phyloP scores from a whole-genome alignment of 2,113 vertebrate species.

The Oncorhynchus keta region DNA sequence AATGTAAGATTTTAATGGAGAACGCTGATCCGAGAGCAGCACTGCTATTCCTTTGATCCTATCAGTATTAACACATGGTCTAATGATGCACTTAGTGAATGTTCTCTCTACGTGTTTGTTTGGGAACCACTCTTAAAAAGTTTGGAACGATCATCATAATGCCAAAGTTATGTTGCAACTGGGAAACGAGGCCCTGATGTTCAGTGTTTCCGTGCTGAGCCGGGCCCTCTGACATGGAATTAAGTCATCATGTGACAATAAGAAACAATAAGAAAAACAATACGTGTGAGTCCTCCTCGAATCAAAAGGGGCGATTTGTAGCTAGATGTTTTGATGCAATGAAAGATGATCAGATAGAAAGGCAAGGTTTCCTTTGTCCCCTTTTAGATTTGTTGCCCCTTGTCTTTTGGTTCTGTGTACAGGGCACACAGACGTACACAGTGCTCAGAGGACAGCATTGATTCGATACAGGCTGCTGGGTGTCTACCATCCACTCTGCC shows the following conservation, averaged over 20 bases:
- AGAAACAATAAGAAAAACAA: background rate
- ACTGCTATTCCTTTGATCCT: no score
- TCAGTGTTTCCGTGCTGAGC: background rate
- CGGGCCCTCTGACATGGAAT: background rate
- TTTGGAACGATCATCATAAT: no score
- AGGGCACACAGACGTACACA: slow-evolving; percentile 19
- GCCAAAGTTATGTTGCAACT: no score
- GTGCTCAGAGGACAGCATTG: slow-evolving; percentile 25
- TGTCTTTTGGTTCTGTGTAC: slow-evolving; percentile 11
- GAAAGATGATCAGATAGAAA: background rate
- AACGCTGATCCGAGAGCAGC: no score
- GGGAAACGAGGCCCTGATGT: background rate
- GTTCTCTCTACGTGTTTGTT: no score
- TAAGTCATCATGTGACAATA: slow-evolving; percentile 12
- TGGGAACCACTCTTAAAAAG: no score
- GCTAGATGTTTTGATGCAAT: slow-evolving; percentile 20
- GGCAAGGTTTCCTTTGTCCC: slow-evolving; percentile 1
- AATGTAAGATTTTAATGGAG: no score
- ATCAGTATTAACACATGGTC: no score
- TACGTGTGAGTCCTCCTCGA: background rate
- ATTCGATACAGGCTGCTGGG: slow-evolving; percentile 56
- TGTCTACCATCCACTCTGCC: slow-evolving; percentile 44
- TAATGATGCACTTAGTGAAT: no score
- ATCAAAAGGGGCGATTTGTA: slow-evolving; percentile 15
- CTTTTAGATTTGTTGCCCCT: slow-evolving; percentile 4